phyloP scores from a whole-genome alignment of 1,140 invertebrate genomes.

The Lepidotrigona ventralis region DNA sequence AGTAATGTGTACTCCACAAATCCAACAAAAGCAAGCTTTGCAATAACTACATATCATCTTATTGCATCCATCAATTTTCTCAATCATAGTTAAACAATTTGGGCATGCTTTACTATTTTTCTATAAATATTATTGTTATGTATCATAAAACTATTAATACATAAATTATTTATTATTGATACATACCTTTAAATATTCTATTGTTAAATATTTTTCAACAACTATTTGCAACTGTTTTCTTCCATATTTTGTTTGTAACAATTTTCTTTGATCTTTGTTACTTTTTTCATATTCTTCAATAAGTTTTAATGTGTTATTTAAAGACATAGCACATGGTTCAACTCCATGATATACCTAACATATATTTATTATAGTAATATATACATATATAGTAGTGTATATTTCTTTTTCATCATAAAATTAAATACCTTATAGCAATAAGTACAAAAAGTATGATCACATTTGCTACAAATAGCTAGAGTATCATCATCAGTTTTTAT shows the following conservation, averaged over 20 bases:
- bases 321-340: conserved; percentile 49
- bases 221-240: conserved; percentile 56
- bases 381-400: background rate
- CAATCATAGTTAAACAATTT: conserved; percentile 2
- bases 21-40: background rate
- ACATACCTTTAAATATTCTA: conserved; percentile 23
- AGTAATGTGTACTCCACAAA: background rate
- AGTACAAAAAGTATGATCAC: conserved; percentile 83
- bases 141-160: background rate
- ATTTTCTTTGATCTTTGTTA: conserved; percentile 8
- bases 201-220: conserved; percentile 55
- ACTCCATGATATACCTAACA: conserved; percentile 61
- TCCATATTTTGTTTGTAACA: conserved; percentile 58
- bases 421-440: conserved; percentile 80
- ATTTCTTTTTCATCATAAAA: background rate
- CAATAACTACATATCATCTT: conserved; percentile 16
- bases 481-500: conserved; percentile 75
- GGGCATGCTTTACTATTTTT: conserved; percentile 1
- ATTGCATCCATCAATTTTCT: conserved; percentile 11
- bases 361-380: background rate
- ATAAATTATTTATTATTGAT: conserved; percentile 4
- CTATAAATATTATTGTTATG: background rate
- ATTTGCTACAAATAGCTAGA: conserved; percentile 81
- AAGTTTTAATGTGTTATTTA: conserved; percentile 28
- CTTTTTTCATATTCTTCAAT: conserved; percentile 52